A percentile compares a stretch with the other conserved stretches of the same genome.
Evolutionary conservation across 2,113 vertebrate species (phyloP).

Genomic region (Pterocles burchelli): DNA sequence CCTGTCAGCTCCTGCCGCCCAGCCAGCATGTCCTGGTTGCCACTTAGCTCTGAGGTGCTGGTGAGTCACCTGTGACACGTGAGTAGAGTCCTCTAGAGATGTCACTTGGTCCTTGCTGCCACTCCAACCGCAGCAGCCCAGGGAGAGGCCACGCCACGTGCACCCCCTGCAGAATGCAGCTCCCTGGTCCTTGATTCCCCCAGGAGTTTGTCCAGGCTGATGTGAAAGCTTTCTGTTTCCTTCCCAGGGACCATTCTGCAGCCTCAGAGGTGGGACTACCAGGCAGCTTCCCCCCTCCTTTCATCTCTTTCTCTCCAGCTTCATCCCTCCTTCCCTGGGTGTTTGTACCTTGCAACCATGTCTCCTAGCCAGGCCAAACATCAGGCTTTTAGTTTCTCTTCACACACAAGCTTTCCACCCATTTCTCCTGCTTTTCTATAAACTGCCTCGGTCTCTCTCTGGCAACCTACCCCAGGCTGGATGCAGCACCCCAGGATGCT

Average conservation of each 20-base stretch:
- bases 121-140: rapidly evolving
- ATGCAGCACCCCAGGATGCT: not conserved
- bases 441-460: not conserved
- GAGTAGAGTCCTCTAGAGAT: not conserved
- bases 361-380: not conserved
- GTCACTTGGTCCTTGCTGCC: not conserved
- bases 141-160: rapidly evolving
- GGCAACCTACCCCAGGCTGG: not conserved
- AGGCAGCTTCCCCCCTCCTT: not conserved
- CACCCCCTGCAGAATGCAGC: not conserved
- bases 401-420: not conserved
- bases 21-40: rapidly evolving
- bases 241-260: not conserved
- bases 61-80: rapidly evolving
- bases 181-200: not conserved
- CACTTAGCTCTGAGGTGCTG: not conserved
- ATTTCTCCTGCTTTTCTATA: not conserved
- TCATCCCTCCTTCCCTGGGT: not conserved
- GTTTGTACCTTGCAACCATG: not conserved
- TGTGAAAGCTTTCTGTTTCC: not conserved
- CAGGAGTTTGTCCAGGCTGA: not conserved
- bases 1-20: not conserved
- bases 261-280: not conserved
- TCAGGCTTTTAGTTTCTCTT: not conserved
- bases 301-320: not conserved